phyloP scores from a whole-genome alignment of 2,113 vertebrate species.

The Bucco capensis region DNA sequence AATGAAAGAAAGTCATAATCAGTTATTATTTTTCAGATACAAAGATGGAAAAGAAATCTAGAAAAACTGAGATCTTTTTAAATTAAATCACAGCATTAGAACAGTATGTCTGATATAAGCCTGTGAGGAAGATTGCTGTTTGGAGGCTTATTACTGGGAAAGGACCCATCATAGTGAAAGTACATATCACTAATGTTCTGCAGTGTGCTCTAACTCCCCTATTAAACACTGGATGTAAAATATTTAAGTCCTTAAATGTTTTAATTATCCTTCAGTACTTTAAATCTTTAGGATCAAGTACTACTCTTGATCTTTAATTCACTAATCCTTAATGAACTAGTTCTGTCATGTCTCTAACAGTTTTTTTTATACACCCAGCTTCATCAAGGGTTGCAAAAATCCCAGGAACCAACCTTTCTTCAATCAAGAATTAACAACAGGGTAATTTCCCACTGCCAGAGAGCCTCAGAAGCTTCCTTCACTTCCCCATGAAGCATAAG shows the following conservation, averaged over 20 bases:
- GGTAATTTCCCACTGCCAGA: neutral
- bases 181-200: neutral
- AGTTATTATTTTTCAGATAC: neutral
- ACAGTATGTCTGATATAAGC: neutral
- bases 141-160: neutral
- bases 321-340: neutral
- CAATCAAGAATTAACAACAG: neutral
- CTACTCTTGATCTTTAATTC: neutral
- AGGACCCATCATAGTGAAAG: neutral
- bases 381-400: neutral
- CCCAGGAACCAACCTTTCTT: neutral
- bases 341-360: neutral
- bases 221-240: neutral
- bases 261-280: neutral
- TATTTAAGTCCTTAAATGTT: neutral
- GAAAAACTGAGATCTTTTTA: accelerated
- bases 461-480: neutral
- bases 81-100: neutral
- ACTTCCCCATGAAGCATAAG: neutral
- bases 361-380: neutral
- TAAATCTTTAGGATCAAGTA: neutral
- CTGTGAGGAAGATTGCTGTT: neutral
- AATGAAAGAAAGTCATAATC: neutral
- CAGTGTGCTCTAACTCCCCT: neutral
- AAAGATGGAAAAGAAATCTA: neutral